These are phyloP conservation scores for Bradypodion pumilum DNA, from an alignment of 2,797 vertebrate species.

Conservation along the genomic window DNA sequence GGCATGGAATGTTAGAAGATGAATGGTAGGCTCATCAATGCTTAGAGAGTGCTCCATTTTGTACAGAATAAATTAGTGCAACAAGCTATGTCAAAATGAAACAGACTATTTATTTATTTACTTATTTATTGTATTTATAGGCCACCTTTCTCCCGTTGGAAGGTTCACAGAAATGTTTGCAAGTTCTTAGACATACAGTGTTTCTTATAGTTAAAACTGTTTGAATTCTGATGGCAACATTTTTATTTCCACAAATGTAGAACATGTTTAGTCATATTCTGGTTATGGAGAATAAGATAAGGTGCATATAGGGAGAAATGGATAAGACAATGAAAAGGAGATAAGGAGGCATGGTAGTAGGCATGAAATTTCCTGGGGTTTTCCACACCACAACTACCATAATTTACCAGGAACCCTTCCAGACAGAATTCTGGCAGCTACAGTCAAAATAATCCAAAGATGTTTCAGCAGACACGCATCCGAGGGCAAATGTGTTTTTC, in stretches of 20 bases:
- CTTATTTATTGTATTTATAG: too few relatives aligned
- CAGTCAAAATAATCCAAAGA: too few relatives aligned
- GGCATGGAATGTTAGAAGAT: background rate
- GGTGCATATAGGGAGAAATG: too few relatives aligned
- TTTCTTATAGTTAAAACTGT: background rate
- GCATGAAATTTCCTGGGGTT: too few relatives aligned
- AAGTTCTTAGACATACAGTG: background rate
- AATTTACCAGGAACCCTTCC: too few relatives aligned
- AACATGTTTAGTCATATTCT: background rate
- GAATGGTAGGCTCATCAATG: background rate
- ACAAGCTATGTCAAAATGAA: background rate
- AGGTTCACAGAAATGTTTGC: background rate
- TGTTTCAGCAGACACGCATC: too few relatives aligned
- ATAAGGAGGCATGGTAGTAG: background rate
- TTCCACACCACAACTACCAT: too few relatives aligned
- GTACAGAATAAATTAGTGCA: background rate
- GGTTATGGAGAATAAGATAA: background rate
- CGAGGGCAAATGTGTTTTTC: too few relatives aligned
- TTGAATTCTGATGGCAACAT: background rate
- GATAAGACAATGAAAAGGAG: background rate
- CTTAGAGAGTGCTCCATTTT: background rate
- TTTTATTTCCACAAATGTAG: background rate
- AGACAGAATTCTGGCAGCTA: too few relatives aligned
- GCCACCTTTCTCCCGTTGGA: too few relatives aligned
- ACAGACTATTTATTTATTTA: background rate